Base-by-base conservation (phyloP, 2,888 invertebrate genomes). In the Teleiodes luculella region DNA sequence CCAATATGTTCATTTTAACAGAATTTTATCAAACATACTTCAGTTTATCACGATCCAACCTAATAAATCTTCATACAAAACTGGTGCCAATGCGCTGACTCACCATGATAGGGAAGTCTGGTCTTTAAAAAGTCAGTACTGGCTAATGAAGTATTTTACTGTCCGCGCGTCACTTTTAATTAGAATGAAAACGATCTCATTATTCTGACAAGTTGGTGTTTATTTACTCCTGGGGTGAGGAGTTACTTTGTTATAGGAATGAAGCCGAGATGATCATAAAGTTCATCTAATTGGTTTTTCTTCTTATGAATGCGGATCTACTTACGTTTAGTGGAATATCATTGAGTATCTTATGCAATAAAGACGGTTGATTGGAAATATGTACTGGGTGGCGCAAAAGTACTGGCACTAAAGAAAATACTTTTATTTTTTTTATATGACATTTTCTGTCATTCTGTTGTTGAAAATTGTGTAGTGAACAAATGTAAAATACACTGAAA, bases 101-200 rank as follows among this genome's bases (percentile, higher is more conserved):
- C 83, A 83, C 58, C 64, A 46, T 82, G 80, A 81, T 62, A 53
- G 53, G 67, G 57, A 64, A 63, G 59, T 52, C 56, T 60, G n/a
- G n/a, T n/a, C n/a, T 63, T 67, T 63, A 63, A 68, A 65, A 65
- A 68, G 69, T 63, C 68, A 59, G 67, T 68, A 67, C 63, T 65
- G 66, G 67, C 59, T 79, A 78, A 78, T 78, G 73, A 76, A 80
- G 72, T 72, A 65, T 67, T 72, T 74, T 76, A 74, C 71, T 79
- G 76, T 72, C 70, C 66, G 67, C 68, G 67, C 72, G 78, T 78
- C 81, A 78, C 59, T 70, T 77, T 78, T 79, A 79, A 82, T 81
- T 80, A 78, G 67, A 64, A 63, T 67, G 67, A 72, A 68, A 67
- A 54, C 56, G 67, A 66, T 68, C 65, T 68, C 68, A 67, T 70